Percentiles rank a stretch among this genome's conserved stretches.
phyloP scores from a whole-genome alignment of 2,888 invertebrate genomes.

The Melitaea athalia region DNA sequence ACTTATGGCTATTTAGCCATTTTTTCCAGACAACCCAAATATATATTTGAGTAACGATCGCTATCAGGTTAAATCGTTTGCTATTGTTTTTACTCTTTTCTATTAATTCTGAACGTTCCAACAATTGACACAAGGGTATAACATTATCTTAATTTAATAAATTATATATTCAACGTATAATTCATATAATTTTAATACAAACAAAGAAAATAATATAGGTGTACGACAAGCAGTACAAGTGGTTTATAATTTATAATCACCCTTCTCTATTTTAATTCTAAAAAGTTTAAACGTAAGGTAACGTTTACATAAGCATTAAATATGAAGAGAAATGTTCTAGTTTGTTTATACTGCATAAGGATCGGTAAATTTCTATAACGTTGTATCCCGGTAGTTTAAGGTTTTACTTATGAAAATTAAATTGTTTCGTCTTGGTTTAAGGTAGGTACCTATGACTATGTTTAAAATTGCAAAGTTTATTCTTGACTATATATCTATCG shows the following conservation, averaged over 20 bases:
- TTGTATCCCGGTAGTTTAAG: slow-evolving; percentile 19
- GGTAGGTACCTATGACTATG: too few relatives aligned
- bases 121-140: too few relatives aligned
- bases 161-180: too few relatives aligned
- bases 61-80: too few relatives aligned
- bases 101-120: too few relatives aligned
- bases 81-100: too few relatives aligned
- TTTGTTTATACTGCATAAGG: slow-evolving; percentile 16
- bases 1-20: too few relatives aligned
- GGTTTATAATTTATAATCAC: neutral
- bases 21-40: too few relatives aligned
- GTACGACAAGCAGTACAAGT: neutral
- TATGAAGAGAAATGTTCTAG: slow-evolving; percentile 12
- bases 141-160: too few relatives aligned
- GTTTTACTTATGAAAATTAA: slow-evolving; percentile 26
- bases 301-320: neutral
- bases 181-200: too few relatives aligned
- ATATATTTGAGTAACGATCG: too few relatives aligned
- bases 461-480: neutral
- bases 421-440: slow-evolving; percentile 20
- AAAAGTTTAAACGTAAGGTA: neutral
- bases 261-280: slow-evolving; percentile 2
- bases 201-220: too few relatives aligned
- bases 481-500: neutral
- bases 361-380: slow-evolving; percentile 29